Evolutionary conservation across 2,888 invertebrate genomes (phyloP).

Genomic region (Altica lythri): DNA sequence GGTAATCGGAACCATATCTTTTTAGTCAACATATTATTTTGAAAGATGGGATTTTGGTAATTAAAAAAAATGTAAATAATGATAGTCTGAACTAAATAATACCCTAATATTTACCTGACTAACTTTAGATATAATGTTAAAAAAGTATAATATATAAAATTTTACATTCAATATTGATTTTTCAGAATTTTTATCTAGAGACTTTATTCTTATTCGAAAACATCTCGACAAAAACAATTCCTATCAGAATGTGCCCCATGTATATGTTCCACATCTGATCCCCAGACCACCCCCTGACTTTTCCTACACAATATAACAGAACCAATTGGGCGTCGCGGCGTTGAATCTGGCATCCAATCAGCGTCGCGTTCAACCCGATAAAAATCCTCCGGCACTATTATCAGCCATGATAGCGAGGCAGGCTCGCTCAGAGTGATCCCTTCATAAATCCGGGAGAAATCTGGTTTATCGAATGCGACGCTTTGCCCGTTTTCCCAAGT

Average conservation of each 20-base stretch:
- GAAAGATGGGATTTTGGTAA: no score
- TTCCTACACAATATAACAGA: conserved; percentile 62
- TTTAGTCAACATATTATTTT: no score
- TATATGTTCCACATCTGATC: conserved; percentile 6
- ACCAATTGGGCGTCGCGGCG: conserved; percentile 57
- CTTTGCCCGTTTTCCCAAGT: no score
- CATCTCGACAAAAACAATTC: conserved; percentile 4
- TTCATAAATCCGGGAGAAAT: conserved; percentile 54
- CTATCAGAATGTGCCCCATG: neutral
- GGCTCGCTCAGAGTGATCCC: conserved; percentile 50
- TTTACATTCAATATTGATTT: no score
- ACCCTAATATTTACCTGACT: no score
- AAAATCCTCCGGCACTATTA: conserved; percentile 59
- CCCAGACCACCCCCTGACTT: conserved; percentile 22
- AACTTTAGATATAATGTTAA: no score
- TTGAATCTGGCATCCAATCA: conserved; percentile 57
- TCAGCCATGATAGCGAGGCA: conserved; percentile 59
- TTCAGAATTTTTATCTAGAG: no score
- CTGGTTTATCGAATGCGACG: no score
- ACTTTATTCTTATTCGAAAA: neutral
- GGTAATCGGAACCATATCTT: no score
- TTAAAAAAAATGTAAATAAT: no score
- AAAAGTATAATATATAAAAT: no score
- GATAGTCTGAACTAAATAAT: no score
- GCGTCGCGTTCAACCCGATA: conserved; percentile 59